Percentiles rank a stretch among this genome's conserved stretches.
Conservation (phyloP, 2,888 invertebrate genomes). For the Altica lythri region DNA sequence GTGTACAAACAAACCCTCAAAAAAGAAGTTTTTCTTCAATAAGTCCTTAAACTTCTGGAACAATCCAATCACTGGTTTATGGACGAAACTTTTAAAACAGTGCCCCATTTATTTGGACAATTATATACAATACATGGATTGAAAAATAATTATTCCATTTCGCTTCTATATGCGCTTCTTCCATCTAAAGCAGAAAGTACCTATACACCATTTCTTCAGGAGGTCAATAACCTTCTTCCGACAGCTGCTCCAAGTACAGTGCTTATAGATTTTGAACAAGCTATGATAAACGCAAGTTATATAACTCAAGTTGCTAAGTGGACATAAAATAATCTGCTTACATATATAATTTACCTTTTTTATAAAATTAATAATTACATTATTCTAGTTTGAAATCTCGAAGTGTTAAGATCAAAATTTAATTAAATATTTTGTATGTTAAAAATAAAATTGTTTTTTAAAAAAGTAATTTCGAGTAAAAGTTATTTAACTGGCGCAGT, state of each 20-base stretch:
- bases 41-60: neutral
- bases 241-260: neutral
- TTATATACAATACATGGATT: constrained; percentile 13
- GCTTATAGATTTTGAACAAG: neutral
- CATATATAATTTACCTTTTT: too few species aligned
- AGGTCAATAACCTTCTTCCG: neutral
- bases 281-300: neutral
- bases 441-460: too few species aligned
- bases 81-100: constrained; percentile 10
- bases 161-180: constrained; percentile 6
- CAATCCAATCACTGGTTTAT: constrained; percentile 6
- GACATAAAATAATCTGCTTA: too few species aligned
- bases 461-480: too few species aligned
- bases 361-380: too few species aligned
- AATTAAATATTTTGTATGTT: too few species aligned
- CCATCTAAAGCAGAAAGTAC: neutral
- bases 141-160: neutral
- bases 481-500: too few species aligned
- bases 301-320: too few species aligned
- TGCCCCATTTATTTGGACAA: constrained; percentile 9
- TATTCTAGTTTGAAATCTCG: too few species aligned
- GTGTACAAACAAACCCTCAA: neutral
- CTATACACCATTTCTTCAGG: neutral
- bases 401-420: too few species aligned
- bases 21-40: too few species aligned